These are phyloP conservation scores for Auanema sp. DNA, from an alignment of 2,888 invertebrate species.

Conservation along the genomic window DNA sequence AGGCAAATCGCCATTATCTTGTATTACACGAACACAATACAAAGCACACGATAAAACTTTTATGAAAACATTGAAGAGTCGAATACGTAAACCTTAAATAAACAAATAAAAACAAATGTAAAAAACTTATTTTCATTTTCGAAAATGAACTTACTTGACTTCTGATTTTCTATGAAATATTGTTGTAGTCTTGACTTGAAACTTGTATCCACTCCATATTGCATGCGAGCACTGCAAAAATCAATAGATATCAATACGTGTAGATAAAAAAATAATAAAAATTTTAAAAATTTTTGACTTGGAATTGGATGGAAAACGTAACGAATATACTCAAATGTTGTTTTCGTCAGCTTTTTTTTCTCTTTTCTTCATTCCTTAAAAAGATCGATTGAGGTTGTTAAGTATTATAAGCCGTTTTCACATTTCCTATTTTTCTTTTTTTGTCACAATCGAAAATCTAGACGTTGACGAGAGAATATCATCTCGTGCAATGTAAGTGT, in stretches of 20 bases:
- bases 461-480: too few species aligned
- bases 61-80: conserved; percentile 94
- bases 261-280: not conserved
- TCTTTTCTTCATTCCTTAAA: too few species aligned
- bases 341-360: too few species aligned
- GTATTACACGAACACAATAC: conserved; percentile 77
- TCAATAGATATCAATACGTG: too few species aligned
- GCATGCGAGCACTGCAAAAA: conserved; percentile 91
- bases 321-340: too few species aligned
- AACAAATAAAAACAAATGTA: not conserved
- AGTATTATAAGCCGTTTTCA: too few species aligned
- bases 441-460: too few species aligned
- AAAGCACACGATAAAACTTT: conserved; percentile 93
- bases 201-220: conserved; percentile 98
- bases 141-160: conserved; percentile 83
- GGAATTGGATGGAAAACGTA: not conserved
- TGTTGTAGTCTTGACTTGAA: conserved; percentile 97
- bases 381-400: too few species aligned
- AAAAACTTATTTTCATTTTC: not conserved
- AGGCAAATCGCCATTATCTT: conserved; percentile 44
- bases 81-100: conserved; percentile 88
- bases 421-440: too few species aligned
- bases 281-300: not conserved
- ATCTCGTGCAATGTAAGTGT: too few species aligned
- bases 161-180: conserved; percentile 98